phyloP scores from a whole-genome alignment of 2,888 invertebrate species.

The Operophtera brumata region DNA sequence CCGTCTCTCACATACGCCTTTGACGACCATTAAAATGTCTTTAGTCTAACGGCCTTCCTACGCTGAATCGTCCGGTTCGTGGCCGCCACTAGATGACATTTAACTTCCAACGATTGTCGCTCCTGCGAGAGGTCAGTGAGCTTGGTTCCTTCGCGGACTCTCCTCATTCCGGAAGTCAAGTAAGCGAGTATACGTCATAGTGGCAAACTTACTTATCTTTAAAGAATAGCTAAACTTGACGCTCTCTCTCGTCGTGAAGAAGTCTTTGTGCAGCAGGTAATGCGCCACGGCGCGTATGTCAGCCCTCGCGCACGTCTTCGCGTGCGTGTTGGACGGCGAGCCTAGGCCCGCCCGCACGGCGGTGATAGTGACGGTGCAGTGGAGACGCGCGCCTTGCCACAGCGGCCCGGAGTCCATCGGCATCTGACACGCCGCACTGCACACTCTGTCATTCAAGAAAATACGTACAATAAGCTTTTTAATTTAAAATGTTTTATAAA shows the following conservation, averaged over 20 bases:
- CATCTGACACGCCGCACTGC: conserved; percentile 66
- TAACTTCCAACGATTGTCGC: no score
- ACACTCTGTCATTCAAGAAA: conserved; percentile 50
- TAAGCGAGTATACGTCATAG: no score
- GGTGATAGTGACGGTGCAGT: conserved; percentile 37
- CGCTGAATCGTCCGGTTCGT: no score
- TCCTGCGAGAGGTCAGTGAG: no score
- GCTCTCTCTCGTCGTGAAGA: conserved; percentile 45
- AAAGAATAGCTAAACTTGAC: conserved; percentile 47
- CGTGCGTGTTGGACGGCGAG: conserved; percentile 27
- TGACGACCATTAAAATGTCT: no score
- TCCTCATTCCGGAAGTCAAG: no score
- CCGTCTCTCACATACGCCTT: no score
- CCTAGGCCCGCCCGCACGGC: conserved; percentile 42
- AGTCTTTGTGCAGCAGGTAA: conserved; percentile 45
- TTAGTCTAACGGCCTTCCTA: no score
- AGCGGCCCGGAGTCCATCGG: conserved; percentile 49
- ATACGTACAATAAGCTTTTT: no score
- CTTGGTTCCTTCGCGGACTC: no score
- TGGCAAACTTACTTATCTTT: conserved; percentile 60
- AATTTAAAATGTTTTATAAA: no score
- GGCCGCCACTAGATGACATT: no score
- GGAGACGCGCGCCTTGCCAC: conserved; percentile 53
- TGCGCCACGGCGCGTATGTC: conserved; percentile 49
- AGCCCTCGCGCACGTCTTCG: conserved; percentile 51